Conservation (phyloP, 92 coral and sea anemone species). For the Palythoa grandiflora region DNA sequence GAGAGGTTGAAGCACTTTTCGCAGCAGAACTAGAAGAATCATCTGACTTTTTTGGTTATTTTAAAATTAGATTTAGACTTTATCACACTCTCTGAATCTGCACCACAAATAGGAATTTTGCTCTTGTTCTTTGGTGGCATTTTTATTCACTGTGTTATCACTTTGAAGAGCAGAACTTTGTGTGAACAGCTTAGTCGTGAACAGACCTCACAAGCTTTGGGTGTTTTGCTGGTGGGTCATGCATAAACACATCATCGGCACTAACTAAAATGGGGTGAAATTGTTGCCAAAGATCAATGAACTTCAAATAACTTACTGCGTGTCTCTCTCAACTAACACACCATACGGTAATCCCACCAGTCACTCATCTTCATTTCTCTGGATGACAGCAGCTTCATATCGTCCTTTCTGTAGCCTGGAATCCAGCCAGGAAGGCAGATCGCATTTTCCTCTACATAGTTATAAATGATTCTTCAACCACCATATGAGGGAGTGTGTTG, state of each 20-base stretch:
- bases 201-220: background rate
- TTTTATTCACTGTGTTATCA: background rate
- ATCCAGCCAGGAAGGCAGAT: background rate
- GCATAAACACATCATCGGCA: background rate
- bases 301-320: background rate
- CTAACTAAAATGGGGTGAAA: background rate
- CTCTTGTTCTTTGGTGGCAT: constrained; percentile 31
- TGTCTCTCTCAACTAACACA: background rate
- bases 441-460: background rate
- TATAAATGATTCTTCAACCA: too few relatives aligned
- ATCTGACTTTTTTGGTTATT: constrained; percentile 6
- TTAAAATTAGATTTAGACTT: constrained; percentile 21
- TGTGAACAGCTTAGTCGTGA: constrained; percentile 29
- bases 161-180: constrained; percentile 23
- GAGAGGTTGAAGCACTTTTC: constrained; percentile 37
- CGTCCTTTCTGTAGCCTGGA: too few relatives aligned
- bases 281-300: background rate
- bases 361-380: background rate
- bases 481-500: too few relatives aligned
- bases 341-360: background rate
- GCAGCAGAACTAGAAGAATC: constrained; percentile 38
- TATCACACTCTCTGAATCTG: constrained; percentile 12
- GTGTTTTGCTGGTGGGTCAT: background rate
- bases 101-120: constrained; percentile 6
- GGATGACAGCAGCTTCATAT: background rate